Evolutionary conservation across 2,113 vertebrate species (phyloP).

Genomic region (Triplophysa dalaica): DNA sequence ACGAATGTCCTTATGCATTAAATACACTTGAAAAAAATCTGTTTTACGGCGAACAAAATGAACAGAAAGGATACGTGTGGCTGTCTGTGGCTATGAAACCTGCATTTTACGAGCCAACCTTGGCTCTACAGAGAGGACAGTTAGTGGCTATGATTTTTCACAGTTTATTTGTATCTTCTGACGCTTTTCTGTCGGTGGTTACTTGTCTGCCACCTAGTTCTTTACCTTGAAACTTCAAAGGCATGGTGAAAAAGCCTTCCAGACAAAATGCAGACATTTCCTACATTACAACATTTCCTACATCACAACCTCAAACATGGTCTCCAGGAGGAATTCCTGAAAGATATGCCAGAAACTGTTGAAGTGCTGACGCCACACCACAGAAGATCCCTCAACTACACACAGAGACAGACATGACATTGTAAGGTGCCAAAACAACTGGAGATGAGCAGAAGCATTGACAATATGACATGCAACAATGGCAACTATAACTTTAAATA

Average conservation of each 20-base stretch:
- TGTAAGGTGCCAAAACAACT: slow-evolving; percentile 2
- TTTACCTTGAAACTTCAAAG: slow-evolving; percentile 40
- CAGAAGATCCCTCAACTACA: background rate
- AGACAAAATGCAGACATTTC: slow-evolving; percentile 14
- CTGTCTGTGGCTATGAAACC: background rate
- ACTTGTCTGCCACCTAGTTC: slow-evolving; percentile 5
- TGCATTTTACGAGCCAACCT: slow-evolving; percentile 38
- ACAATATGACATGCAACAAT: background rate
- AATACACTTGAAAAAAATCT: background rate
- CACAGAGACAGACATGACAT: slow-evolving; percentile 14
- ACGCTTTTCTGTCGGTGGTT: slow-evolving; percentile 1
- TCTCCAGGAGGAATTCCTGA: slow-evolving; percentile 28
- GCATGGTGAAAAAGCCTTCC: slow-evolving; percentile 10
- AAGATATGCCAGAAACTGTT: slow-evolving; percentile 12
- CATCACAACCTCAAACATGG: slow-evolving; percentile 12
- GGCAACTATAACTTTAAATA: too few species aligned
- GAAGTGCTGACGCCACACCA: slow-evolving; percentile 8
- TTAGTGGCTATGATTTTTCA: slow-evolving; percentile 18
- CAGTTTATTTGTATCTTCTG: slow-evolving; percentile 17
- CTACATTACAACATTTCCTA: background rate
- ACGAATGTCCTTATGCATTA: slow-evolving; percentile 1
- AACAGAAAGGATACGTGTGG: background rate
- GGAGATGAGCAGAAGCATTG: background rate
- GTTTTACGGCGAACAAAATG: slow-evolving; percentile 13
- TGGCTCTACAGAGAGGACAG: slow-evolving; percentile 7